phyloP scores from a whole-genome alignment of 2,113 vertebrate species.

The Psilopogon haemacephalus region DNA sequence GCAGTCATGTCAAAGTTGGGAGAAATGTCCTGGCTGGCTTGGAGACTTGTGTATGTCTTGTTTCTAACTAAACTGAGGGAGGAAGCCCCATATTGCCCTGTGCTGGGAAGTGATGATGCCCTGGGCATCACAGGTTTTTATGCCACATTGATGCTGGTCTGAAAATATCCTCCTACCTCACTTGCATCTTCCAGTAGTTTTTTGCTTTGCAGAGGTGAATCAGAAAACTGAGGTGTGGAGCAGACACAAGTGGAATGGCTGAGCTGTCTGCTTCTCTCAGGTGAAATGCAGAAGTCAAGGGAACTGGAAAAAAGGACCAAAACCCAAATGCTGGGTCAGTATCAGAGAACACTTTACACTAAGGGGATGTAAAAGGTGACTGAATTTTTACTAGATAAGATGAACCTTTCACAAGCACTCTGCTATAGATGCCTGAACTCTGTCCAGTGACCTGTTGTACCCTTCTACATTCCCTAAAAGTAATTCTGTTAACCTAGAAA shows the following conservation, averaged over 20 bases:
- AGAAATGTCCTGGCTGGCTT: background rate
- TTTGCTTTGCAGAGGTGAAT: background rate
- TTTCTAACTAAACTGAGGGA: background rate
- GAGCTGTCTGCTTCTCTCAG: background rate
- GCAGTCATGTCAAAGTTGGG: background rate
- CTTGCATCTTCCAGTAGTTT: background rate
- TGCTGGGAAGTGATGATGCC: background rate
- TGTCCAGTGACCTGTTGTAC: background rate
- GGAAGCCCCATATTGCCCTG: background rate
- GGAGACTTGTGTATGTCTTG: background rate
- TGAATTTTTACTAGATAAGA: background rate
- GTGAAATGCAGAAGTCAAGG: background rate
- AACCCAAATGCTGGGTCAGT: background rate
- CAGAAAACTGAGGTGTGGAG: background rate
- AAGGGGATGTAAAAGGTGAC: background rate
- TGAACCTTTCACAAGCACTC: background rate
- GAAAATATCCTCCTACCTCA: background rate
- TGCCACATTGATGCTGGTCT: rapidly evolving
- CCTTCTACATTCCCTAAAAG: background rate
- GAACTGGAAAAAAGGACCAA: background rate
- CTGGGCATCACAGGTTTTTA: background rate
- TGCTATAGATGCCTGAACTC: background rate
- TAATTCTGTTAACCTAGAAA: background rate
- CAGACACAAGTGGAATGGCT: rapidly evolving
- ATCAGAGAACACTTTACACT: background rate